Conservation (phyloP, 1,140 invertebrate genomes). For the Sipha flava region DNA sequence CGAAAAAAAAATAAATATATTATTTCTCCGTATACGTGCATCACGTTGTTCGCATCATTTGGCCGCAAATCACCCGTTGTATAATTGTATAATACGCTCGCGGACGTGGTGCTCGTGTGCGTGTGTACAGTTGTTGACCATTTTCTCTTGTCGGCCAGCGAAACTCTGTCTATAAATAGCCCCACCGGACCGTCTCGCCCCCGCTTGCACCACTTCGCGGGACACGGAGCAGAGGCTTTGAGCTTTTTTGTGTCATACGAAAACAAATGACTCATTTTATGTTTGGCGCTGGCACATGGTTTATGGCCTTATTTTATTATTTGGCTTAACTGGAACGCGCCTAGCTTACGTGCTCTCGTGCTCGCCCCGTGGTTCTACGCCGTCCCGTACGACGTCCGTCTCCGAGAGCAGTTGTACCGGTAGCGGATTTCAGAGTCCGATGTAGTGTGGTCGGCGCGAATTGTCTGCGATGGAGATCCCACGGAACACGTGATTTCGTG, state of each 20-base stretch:
- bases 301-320: slow-evolving; percentile 30
- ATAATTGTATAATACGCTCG: neutral
- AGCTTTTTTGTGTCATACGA: slow-evolving; percentile 30
- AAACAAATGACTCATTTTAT: slow-evolving; percentile 32
- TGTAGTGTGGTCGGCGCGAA: too few species aligned
- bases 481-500: too few species aligned
- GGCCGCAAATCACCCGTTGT: neutral
- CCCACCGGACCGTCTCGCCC: neutral
- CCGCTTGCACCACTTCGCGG: neutral
- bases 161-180: slow-evolving; percentile 21
- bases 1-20: too few species aligned
- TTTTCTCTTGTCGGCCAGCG: slow-evolving; percentile 9
- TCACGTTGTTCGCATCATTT: neutral
- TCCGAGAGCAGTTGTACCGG: too few species aligned
- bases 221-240: neutral
- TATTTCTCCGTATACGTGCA: too few species aligned
- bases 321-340: slow-evolving; percentile 18
- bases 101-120: neutral
- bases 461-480: too few species aligned
- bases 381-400: too few species aligned
- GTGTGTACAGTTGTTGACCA: slow-evolving; percentile 9
- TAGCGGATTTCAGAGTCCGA: too few species aligned
- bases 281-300: slow-evolving; percentile 27
- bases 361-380: too few species aligned
- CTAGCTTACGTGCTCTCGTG: too few species aligned